phyloP scores from a whole-genome alignment of 2,888 invertebrate genomes.

The Argyresthia albistria region DNA sequence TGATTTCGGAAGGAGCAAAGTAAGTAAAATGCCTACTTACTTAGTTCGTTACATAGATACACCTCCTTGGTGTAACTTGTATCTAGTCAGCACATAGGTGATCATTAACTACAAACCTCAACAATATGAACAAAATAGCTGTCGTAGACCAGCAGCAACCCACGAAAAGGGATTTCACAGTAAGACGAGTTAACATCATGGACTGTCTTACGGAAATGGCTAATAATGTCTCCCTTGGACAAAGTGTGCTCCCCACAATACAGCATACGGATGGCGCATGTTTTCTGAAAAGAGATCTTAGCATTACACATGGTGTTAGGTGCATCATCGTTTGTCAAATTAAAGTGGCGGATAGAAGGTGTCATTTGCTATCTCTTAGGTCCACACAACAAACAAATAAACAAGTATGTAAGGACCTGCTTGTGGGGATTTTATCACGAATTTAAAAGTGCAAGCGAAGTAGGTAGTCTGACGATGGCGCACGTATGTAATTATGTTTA shows the following conservation, averaged over 20 bases:
- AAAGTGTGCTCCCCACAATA: slow-evolving; percentile 57
- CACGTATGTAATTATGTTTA: no score
- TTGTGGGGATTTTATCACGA: no score
- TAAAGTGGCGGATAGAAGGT: no score
- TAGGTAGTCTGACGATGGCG: no score
- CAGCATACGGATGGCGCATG: slow-evolving; percentile 56
- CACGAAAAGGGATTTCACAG: slow-evolving; percentile 52
- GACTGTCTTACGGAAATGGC: slow-evolving; percentile 35
- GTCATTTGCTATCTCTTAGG: no score
- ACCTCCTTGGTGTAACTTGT: neutral
- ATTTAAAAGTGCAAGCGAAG: no score
- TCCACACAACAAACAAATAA: no score
- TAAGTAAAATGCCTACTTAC: neutral
- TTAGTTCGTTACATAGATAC: neutral
- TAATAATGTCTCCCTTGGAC: slow-evolving; percentile 37
- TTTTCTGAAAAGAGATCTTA: slow-evolving; percentile 41
- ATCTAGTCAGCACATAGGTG: neutral
- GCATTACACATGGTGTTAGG: neutral
- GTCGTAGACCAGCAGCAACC: slow-evolving; percentile 59
- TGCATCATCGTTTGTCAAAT: no score
- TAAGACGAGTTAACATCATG: slow-evolving; percentile 43
- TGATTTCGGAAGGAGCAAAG: slow-evolving; percentile 13
- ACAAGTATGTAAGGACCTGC: no score
- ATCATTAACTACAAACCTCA: slow-evolving; percentile 41
- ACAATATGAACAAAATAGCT: slow-evolving; percentile 65